Evolutionary conservation across 2,113 vertebrate genomes (phyloP), one percentile per base, ranked within the genome.

Genomic region (Spermophilus dauricus): DNA sequence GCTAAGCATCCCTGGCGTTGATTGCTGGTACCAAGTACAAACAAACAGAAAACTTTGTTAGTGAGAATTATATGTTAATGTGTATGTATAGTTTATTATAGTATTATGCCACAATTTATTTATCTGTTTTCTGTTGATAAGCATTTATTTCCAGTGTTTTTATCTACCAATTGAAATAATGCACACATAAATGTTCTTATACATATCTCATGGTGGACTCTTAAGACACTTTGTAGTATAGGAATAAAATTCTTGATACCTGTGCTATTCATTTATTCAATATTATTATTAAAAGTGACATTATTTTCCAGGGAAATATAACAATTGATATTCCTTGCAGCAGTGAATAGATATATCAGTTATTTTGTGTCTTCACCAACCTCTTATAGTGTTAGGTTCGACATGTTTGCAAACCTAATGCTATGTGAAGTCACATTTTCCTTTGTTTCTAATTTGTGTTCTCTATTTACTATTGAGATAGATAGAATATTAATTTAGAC

Each of bases 401-500:
- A 48, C n/a, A 95, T 67, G 80, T 92, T 85, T 92, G 17, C 10
- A 5, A 53, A 1, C 9, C 45, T 76, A 16, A 86, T 63, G 22
- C 16, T 30, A 22, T 51, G 61, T 83, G 13, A 92, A 77, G 30
- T 48, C 5, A 83, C 26, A 37, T 70, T 9, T 86, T 20, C 28
- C 39, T 42, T 51, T 69, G 14, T 2, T 81, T 92, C 73, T 13
- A 67, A 86, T 94, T 91, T 96, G 67, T 45, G 80, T 73, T 89
- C 58, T 61, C 22, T 83, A 58, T 53, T 89, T 89, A 53, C 30
- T 75, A 56, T 73, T 85, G 14, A 58, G 16, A 85, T 34, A 73
- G 8, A 80, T 34, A 73, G 8, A 80, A 39, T 45, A 61, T 65
- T 32, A n/a, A 48, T 89, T 85, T 17, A 53, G 4, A 58, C 10